Percentiles rank a stretch among this genome's conserved stretches.
Conservation (phyloP, 2,888 invertebrate species). For the Athalia cordata region DNA sequence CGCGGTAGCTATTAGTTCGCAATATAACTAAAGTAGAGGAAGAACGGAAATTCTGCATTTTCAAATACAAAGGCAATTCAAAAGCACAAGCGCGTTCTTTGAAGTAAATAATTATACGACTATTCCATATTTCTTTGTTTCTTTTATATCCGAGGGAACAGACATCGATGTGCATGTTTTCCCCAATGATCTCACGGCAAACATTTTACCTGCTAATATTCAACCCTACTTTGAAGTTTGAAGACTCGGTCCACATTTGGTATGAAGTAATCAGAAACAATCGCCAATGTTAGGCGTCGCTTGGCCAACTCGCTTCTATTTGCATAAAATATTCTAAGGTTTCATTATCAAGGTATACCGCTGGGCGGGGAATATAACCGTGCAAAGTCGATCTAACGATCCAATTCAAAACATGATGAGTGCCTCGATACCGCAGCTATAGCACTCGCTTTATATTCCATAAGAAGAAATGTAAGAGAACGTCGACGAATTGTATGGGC, state of each 20-base stretch:
- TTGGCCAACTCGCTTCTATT: constrained; percentile 50
- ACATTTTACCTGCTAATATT: neutral
- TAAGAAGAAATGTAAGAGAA: no score
- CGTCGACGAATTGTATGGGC: no score
- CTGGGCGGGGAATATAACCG: constrained; percentile 20
- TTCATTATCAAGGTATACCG: constrained; percentile 63
- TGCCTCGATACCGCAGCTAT: neutral
- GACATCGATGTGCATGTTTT: neutral
- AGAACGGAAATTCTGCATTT: neutral
- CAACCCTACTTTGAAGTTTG: neutral
- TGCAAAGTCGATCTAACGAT: constrained; percentile 38
- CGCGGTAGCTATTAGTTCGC: neutral
- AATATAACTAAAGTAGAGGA: neutral
- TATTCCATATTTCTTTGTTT: neutral
- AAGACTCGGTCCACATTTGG: neutral
- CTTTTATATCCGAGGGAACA: neutral
- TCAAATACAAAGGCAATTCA: neutral
- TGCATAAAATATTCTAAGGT: constrained; percentile 63
- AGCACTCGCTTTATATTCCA: neutral
- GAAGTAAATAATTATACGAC: constrained; percentile 19
- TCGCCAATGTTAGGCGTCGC: neutral
- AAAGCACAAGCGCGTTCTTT: neutral
- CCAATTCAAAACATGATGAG: constrained; percentile 10
- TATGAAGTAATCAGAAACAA: neutral
- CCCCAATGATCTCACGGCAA: no score